Percentiles rank a stretch among this genome's conserved stretches.
Conservation (phyloP, 64 coral and sea anemone species). For the Stichodactyla helianthus region DNA sequence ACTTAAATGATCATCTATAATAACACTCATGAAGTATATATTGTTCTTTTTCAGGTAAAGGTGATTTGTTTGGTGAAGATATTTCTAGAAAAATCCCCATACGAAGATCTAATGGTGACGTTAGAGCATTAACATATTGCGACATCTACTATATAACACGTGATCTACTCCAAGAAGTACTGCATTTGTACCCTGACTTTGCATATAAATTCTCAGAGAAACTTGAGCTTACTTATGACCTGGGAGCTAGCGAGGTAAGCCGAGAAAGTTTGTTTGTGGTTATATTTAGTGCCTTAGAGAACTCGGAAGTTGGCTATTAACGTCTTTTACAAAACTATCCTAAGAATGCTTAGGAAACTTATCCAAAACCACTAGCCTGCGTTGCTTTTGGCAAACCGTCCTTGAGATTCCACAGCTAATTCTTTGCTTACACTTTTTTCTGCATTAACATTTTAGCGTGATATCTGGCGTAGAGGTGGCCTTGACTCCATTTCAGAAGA, state of each 20-base stretch:
- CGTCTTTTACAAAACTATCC: too few species aligned
- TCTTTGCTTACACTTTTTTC: background rate
- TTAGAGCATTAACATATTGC: constrained; percentile 84
- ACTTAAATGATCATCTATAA: too few species aligned
- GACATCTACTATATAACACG: constrained; percentile 90
- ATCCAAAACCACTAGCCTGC: too few species aligned
- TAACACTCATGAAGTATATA: background rate
- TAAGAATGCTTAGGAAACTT: too few species aligned
- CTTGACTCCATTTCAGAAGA: constrained; percentile 92
- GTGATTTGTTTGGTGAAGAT: constrained; percentile 89
- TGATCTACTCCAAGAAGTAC: constrained; percentile 76
- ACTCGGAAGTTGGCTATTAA: too few species aligned
- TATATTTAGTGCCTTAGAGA: too few species aligned
- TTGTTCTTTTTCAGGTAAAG: constrained; percentile 47
- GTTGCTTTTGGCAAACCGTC: too few species aligned
- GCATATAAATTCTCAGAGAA: constrained; percentile 71
- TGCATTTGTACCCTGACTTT: constrained; percentile 83
- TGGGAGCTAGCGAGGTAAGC: constrained; percentile 83
- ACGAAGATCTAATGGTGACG: constrained; percentile 82
- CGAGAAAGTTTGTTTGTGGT: too few species aligned
- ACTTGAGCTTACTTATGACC: constrained; percentile 83
- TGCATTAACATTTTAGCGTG: constrained; percentile 26
- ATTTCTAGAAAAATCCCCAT: constrained; percentile 78
- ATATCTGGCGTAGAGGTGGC: constrained; percentile 75
- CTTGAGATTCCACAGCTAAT: too few species aligned